Percentiles rank a stretch among this genome's conserved stretches.
These are phyloP conservation scores for Piprites chloris DNA, from an alignment of 2,113 vertebrate species.

Conservation along the genomic window DNA sequence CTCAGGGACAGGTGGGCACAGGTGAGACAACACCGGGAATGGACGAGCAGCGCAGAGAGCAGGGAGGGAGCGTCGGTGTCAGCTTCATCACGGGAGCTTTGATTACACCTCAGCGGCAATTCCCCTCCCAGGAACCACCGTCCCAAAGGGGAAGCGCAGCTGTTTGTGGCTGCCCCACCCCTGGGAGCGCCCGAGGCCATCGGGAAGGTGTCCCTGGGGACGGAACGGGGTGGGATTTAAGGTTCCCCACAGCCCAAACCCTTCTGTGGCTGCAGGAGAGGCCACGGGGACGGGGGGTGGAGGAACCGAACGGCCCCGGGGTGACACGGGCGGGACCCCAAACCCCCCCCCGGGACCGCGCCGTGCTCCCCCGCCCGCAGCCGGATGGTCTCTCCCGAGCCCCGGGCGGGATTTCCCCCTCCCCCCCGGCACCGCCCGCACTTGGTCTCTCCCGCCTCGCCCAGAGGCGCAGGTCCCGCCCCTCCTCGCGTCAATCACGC, in stretches of 20 bases:
- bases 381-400: background rate
- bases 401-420: too few relatives aligned
- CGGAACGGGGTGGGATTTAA: accelerated
- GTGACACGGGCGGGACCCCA: too few relatives aligned
- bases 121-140: background rate
- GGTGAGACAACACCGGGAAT: background rate
- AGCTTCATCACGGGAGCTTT: background rate
- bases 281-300: background rate
- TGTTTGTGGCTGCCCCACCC: background rate
- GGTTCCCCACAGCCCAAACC: background rate
- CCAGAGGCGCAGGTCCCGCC: background rate
- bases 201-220: background rate
- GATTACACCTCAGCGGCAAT: background rate
- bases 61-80: background rate
- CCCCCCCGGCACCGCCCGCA: background rate
- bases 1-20: background rate
- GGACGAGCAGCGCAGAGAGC: background rate
- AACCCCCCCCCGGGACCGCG: accelerated
- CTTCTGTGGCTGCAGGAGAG: background rate
- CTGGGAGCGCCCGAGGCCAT: background rate
- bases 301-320: too few relatives aligned
- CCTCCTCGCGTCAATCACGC: background rate
- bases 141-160: accelerated
- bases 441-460: background rate
- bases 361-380: background rate